phyloP scores from a whole-genome alignment of 2,113 vertebrate genomes.

The Rhynchopsitta pachyrhyncha region DNA sequence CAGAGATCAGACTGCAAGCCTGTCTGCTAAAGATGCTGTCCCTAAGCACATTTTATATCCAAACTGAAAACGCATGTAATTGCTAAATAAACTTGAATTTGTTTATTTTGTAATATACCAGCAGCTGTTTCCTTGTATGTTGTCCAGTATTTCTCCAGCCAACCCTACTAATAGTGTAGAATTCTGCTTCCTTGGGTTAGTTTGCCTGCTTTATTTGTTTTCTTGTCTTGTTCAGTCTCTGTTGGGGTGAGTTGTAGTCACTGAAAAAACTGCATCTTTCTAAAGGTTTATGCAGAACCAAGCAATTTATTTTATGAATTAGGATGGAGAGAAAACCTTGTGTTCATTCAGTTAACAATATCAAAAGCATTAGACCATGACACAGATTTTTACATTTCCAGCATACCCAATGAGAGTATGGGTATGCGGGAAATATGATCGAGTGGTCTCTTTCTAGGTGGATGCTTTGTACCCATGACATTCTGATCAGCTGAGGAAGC shows the following conservation, averaged over 20 bases:
- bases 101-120: slow-evolving; percentile 48
- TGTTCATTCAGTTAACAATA: background rate
- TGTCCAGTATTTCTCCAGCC: slow-evolving; percentile 4
- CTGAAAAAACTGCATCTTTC: background rate
- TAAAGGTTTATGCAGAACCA: background rate
- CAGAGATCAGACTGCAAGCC: slow-evolving; percentile 4
- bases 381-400: background rate
- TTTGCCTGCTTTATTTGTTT: background rate
- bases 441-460: background rate
- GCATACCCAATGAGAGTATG: accelerated
- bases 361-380: background rate
- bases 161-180: background rate
- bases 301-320: background rate
- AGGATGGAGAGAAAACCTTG: background rate
- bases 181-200: background rate
- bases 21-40: slow-evolving; percentile 38
- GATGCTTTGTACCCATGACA: background rate
- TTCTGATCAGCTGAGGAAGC: background rate
- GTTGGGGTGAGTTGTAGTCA: background rate
- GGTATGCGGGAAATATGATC: background rate
- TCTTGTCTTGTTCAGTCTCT: background rate
- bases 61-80: slow-evolving; percentile 38
- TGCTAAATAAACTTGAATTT: slow-evolving; percentile 52
- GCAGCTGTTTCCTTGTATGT: slow-evolving; percentile 44
- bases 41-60: slow-evolving; percentile 11